A percentile compares a stretch with the other conserved stretches of the same genome.
Evolutionary conservation across 2,888 invertebrate genomes (phyloP).

Genomic region (Coremacera marginata): DNA sequence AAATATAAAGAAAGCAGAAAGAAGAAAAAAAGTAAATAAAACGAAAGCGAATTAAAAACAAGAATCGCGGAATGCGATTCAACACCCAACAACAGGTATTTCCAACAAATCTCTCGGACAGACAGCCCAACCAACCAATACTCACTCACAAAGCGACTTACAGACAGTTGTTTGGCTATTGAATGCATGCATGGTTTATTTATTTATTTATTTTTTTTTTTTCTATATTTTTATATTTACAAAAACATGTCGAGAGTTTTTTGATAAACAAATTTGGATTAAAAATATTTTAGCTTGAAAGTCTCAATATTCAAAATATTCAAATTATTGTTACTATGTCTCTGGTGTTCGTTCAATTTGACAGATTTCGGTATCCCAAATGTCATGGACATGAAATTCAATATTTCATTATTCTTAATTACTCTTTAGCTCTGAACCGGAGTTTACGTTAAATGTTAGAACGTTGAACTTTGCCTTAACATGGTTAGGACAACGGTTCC

Average conservation of each 20-base stretch:
- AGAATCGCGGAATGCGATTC: slow-evolving; percentile 20
- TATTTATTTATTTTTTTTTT: background rate
- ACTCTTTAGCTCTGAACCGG: too few relatives aligned
- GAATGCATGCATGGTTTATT: background rate
- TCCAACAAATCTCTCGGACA: background rate
- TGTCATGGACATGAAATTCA: too few relatives aligned
- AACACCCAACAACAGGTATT: slow-evolving; percentile 22
- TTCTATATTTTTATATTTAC: background rate
- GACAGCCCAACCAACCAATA: background rate
- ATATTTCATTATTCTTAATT: too few relatives aligned
- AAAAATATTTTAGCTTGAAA: too few relatives aligned
- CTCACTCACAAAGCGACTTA: background rate
- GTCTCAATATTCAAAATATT: too few relatives aligned
- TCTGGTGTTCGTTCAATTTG: too few relatives aligned
- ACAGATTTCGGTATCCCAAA: too few relatives aligned
- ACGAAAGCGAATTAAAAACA: slow-evolving; percentile 25
- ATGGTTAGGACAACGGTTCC: too few relatives aligned
- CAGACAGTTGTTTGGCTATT: background rate
- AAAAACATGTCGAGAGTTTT: background rate
- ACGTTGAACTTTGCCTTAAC: too few relatives aligned
- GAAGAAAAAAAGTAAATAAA: background rate
- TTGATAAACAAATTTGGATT: too few relatives aligned
- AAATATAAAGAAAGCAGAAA: background rate
- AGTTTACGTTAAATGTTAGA: too few relatives aligned
- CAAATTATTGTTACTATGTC: too few relatives aligned